Conservation (phyloP, 2,888 invertebrate species). For the Ennomos quercinarius region DNA sequence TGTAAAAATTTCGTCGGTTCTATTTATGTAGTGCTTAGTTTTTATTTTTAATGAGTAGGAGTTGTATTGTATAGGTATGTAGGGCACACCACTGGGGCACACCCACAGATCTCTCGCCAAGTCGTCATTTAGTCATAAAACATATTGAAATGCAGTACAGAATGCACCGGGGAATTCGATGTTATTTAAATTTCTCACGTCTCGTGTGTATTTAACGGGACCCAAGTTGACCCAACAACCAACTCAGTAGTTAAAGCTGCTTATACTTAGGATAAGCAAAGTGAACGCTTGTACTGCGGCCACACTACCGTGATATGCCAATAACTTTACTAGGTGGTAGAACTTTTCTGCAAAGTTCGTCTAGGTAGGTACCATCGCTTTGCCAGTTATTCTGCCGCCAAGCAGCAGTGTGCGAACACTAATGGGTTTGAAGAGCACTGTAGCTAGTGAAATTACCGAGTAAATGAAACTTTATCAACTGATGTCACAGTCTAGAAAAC, state of each 20-base stretch:
- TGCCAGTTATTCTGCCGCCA: too few species aligned
- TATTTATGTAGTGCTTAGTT: not conserved
- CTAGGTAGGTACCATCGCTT: too few species aligned
- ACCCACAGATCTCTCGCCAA: not conserved
- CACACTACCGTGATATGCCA: too few species aligned
- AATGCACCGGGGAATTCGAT: constrained; percentile 11
- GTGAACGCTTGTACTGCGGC: too few species aligned
- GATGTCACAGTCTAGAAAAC: too few species aligned
- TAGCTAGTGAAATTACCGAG: too few species aligned
- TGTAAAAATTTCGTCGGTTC: not conserved
- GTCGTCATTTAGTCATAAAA: constrained; percentile 8
- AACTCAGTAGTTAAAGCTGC: not conserved
- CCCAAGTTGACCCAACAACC: too few species aligned
- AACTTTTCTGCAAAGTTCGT: too few species aligned
- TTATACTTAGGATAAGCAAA: not conserved
- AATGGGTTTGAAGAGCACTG: too few species aligned
- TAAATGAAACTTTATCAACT: too few species aligned
- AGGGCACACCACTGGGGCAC: constrained; percentile 3
- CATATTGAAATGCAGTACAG: constrained; percentile 19
- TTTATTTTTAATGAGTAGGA: not conserved
- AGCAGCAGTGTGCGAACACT: too few species aligned
- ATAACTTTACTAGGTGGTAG: too few species aligned
- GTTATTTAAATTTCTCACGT: constrained; percentile 13
- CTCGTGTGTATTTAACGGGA: constrained; percentile 17
- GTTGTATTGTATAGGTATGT: not conserved